Conservation (phyloP, 2,888 invertebrate genomes). For the Acleris sparsana region DNA sequence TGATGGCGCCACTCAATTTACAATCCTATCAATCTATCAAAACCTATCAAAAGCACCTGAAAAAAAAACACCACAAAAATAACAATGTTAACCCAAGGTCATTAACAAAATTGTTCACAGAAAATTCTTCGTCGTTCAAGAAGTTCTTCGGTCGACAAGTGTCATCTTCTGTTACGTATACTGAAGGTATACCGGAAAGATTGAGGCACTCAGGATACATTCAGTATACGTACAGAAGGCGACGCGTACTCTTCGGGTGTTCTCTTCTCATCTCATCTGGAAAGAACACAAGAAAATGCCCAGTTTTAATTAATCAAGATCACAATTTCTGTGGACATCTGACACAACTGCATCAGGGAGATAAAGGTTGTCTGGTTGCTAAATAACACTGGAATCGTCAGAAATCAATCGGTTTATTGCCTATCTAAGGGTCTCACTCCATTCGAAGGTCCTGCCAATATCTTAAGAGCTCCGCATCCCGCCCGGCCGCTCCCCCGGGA, state of each 20-base stretch:
- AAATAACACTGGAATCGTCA: not conserved
- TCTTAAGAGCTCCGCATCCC: conserved; percentile 70
- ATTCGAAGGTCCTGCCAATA: conserved; percentile 62
- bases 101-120: conserved; percentile 19
- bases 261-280: conserved; percentile 47
- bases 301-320: too few species aligned
- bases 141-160: conserved; percentile 83
- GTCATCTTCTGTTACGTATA: conserved; percentile 99
- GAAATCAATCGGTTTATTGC: conserved; percentile 43
- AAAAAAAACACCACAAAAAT: not conserved
- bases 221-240: conserved; percentile 99
- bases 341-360: not conserved
- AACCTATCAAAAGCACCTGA: not conserved
- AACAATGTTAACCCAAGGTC: not conserved
- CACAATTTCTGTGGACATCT: too few species aligned
- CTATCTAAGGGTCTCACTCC: conserved; percentile 61
- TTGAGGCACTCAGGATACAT: conserved; percentile 99
- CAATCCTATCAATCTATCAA: too few species aligned
- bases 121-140: conserved; percentile 39
- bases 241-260: conserved; percentile 81
- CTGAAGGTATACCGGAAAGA: conserved; percentile 99
- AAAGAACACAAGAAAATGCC: conserved; percentile 41
- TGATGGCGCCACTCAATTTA: too few species aligned
- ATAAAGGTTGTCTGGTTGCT: not conserved
- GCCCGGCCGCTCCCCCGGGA: conserved; percentile 64